A percentile compares a stretch with the other conserved stretches of the same genome.
phyloP scores from a whole-genome alignment of 2,888 invertebrate species.

The Diogma glabrata region DNA sequence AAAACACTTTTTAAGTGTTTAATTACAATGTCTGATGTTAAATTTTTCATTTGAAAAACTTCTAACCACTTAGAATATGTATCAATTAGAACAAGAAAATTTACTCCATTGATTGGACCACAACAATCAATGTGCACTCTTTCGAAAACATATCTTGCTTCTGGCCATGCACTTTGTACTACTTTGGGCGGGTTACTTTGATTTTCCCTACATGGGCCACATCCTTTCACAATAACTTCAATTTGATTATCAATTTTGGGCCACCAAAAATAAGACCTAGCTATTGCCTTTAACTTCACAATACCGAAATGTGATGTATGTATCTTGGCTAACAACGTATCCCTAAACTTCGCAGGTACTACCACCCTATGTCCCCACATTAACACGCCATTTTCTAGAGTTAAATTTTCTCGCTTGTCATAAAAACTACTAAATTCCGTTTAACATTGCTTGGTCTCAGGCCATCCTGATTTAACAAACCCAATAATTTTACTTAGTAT shows the following conservation, averaged over 20 bases:
- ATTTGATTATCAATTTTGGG: too few species aligned
- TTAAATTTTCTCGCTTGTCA: neutral
- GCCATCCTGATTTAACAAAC: neutral
- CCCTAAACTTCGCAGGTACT: neutral
- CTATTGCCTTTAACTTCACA: constrained; percentile 5
- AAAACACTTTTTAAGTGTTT: neutral
- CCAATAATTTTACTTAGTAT: neutral
- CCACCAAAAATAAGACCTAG: constrained; percentile 8
- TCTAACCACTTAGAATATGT: constrained; percentile 3
- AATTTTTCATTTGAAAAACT: neutral
- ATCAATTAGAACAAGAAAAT: neutral
- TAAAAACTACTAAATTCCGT: neutral
- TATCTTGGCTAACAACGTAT: neutral
- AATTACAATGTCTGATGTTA: neutral
- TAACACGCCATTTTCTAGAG: neutral
- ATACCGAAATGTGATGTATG: constrained; percentile 9
- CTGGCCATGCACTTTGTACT: too few species aligned
- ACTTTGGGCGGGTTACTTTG: too few species aligned
- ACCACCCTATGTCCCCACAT: constrained; percentile 11
- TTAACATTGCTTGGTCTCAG: neutral
- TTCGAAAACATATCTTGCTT: too few species aligned
- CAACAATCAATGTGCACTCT: constrained; percentile 16
- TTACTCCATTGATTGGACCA: neutral
- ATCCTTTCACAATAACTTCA: too few species aligned
- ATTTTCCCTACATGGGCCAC: too few species aligned